A percentile compares a stretch with the other conserved stretches of the same genome.
These are phyloP conservation scores for Oncorhynchus nerka DNA, from an alignment of 2,113 vertebrate species.

Conservation along the genomic window DNA sequence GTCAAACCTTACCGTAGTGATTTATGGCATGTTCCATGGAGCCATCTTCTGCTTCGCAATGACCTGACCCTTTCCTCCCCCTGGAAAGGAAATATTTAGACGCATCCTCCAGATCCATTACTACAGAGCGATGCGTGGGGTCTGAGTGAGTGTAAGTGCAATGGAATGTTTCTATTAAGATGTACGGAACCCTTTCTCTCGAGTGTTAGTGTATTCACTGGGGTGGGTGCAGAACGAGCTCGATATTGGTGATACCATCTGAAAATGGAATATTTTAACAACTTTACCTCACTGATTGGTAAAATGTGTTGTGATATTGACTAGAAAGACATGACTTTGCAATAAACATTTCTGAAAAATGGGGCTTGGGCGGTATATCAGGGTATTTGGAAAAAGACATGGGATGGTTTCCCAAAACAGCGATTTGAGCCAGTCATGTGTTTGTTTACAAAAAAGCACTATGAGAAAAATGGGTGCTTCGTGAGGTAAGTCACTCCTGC, in stretches of 20 bases:
- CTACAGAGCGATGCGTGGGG: not conserved
- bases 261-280: too few species aligned
- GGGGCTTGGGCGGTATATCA: too few species aligned
- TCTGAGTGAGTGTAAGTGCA: constrained; percentile 7
- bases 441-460: not conserved
- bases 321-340: too few species aligned
- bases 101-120: constrained; percentile 18
- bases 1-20: constrained; percentile 2
- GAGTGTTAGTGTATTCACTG: constrained; percentile 10
- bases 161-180: constrained; percentile 43
- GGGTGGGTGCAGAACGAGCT: too few species aligned
- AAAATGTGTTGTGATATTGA: not conserved
- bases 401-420: too few species aligned
- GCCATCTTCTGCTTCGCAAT: constrained; percentile 8
- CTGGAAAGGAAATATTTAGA: constrained; percentile 44
- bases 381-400: too few species aligned
- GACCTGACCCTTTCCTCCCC: constrained; percentile 6
- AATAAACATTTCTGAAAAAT: too few species aligned
- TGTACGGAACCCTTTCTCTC: constrained; percentile 12
- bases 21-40: constrained; percentile 30
- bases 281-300: too few species aligned
- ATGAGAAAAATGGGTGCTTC: too few species aligned
- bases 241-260: not conserved
- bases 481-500: too few species aligned
- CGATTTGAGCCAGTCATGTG: not conserved